phyloP scores from a whole-genome alignment of 2,797 vertebrate genomes.

The Leptoclinus maculatus region DNA sequence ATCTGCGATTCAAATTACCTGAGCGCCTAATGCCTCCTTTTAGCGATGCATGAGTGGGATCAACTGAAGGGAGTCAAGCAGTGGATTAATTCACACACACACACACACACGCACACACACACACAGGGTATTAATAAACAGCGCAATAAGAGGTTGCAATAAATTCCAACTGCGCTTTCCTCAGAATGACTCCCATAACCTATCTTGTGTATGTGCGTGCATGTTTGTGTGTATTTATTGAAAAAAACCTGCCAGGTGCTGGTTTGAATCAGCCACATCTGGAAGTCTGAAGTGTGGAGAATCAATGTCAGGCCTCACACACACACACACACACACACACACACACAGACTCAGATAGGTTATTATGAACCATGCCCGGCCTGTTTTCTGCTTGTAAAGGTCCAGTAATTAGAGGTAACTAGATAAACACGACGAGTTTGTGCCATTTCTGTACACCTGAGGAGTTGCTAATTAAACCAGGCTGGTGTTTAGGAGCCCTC shows the following conservation, averaged over 20 bases:
- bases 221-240: conserved; percentile 48
- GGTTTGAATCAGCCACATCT: conserved; percentile 77
- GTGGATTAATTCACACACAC: conserved; percentile 64
- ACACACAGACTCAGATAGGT: conserved; percentile 21
- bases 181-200: conserved; percentile 28
- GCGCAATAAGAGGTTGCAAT: conserved; percentile 50
- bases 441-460: conserved; percentile 25
- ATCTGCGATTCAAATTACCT: conserved; percentile 74
- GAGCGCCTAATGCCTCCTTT: conserved; percentile 70
- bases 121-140: conserved; percentile 58
- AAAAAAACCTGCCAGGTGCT: conserved; percentile 65
- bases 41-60: conserved; percentile 73
- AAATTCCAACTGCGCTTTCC: conserved; percentile 44
- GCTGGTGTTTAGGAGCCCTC: background rate
- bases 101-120: conserved; percentile 8
- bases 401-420: conserved; percentile 46
- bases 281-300: conserved; percentile 74
- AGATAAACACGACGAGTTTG: conserved; percentile 41
- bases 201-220: background rate
- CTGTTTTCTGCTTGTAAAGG: conserved; percentile 71
- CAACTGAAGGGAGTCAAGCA: conserved; percentile 71
- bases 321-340: conserved; percentile 17
- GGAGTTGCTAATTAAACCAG: conserved; percentile 32
- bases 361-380: conserved; percentile 35
- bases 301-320: conserved; percentile 72